phyloP scores from a whole-genome alignment of 2,888 invertebrate species.

The Lysandra bellargus region DNA sequence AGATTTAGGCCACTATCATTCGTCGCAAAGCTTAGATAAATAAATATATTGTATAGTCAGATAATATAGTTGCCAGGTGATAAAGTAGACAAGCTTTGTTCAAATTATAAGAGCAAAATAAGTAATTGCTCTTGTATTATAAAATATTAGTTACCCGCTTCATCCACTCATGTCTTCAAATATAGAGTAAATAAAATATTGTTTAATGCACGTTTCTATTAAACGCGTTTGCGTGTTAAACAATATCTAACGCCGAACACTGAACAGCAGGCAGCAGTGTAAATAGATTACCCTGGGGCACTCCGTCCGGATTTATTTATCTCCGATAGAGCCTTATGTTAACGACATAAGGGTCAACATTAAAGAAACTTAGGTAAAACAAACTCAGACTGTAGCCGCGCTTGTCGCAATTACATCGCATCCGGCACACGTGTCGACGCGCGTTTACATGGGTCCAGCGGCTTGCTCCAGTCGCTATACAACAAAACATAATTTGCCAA shows the following conservation, averaged over 20 bases:
- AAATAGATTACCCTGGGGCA: constrained; percentile 7
- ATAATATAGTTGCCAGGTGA: too few species aligned
- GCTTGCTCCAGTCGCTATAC: not conserved
- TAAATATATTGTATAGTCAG: too few species aligned
- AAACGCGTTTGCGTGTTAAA: not conserved
- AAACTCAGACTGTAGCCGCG: not conserved
- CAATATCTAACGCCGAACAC: not conserved
- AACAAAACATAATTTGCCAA: not conserved
- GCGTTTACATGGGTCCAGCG: not conserved
- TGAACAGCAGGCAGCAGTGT: not conserved
- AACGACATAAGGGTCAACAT: not conserved
- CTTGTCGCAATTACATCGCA: constrained; percentile 13
- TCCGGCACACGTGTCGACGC: constrained; percentile 4
- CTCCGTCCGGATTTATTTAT: not conserved
- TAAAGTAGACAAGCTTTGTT: too few species aligned
- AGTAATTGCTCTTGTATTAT: too few species aligned
- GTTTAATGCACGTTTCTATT: not conserved
- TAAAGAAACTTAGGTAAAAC: not conserved
- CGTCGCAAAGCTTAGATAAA: too few species aligned
- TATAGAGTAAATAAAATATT: not conserved
- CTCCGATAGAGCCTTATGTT: not conserved
- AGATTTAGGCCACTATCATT: too few species aligned
- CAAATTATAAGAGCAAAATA: too few species aligned
- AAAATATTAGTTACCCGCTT: too few species aligned
- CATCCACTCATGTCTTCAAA: too few species aligned